These are phyloP conservation scores for Melipona quadrifasciata DNA, from an alignment of 1,140 invertebrate species.

Conservation along the genomic window DNA sequence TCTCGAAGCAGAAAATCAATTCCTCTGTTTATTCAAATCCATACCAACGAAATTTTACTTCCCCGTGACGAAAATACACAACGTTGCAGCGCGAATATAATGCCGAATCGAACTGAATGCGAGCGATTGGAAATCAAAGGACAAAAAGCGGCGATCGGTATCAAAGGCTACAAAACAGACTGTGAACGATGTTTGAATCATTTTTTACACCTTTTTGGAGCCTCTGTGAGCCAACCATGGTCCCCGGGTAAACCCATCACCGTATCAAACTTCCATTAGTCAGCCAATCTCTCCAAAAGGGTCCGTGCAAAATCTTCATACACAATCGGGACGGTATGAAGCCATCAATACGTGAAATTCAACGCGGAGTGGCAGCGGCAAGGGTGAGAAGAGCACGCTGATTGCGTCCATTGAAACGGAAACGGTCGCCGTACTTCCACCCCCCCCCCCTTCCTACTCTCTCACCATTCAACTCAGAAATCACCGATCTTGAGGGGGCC, in stretches of 20 bases:
- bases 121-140: not conserved
- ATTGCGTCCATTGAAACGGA: conserved; percentile 34
- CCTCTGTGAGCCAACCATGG: not conserved
- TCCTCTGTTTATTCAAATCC: not conserved
- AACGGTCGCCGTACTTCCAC: conserved; percentile 10
- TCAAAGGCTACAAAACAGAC: not conserved
- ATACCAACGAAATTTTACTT: not conserved
- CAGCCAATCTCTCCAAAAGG: conserved; percentile 7
- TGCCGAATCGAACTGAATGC: not conserved
- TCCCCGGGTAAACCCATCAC: not conserved
- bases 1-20: too few species aligned
- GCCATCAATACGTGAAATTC: conserved; percentile 17
- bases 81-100: not conserved
- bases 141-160: not conserved
- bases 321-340: not conserved
- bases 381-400: not conserved
- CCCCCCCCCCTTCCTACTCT: too few species aligned
- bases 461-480: not conserved
- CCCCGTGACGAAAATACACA: not conserved
- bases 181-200: conserved; percentile 13
- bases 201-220: conserved; percentile 5
- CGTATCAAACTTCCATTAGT: conserved; percentile 12
- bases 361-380: not conserved
- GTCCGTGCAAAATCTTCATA: not conserved
- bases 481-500: conserved; percentile 7